phyloP scores from a whole-genome alignment of 2,888 invertebrate species.

The Tolmerus cingulatus region DNA sequence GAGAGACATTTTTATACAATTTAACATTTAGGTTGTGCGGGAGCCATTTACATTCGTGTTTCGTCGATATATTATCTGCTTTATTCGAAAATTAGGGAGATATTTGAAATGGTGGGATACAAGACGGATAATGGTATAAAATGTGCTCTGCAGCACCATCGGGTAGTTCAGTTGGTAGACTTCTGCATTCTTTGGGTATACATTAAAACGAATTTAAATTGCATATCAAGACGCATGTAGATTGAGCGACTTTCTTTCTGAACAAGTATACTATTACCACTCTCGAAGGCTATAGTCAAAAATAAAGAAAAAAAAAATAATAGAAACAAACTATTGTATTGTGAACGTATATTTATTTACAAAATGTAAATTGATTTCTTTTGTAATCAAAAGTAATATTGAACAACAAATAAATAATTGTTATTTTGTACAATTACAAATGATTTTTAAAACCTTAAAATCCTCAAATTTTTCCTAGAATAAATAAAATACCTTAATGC shows the following conservation, averaged over 20 bases:
- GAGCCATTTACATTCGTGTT: background rate
- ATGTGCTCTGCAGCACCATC: background rate
- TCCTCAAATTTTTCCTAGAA: background rate
- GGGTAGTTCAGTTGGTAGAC: background rate
- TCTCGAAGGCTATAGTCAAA: constrained; percentile 33
- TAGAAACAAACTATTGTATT: constrained; percentile 26
- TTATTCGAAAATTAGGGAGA: background rate
- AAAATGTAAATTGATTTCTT: constrained; percentile 28
- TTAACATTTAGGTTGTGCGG: background rate
- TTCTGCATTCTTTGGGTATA: constrained; percentile 3
- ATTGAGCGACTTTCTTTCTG: background rate
- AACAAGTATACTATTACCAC: constrained; percentile 24
- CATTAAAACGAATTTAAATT: constrained; percentile 31
- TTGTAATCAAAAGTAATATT: constrained; percentile 37
- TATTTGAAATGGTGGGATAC: background rate
- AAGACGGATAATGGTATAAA: background rate
- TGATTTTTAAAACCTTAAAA: background rate
- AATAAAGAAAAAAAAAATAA: background rate
- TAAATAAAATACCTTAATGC: background rate
- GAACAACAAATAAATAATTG: constrained; percentile 31
- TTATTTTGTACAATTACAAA: constrained; percentile 20
- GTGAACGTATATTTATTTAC: constrained; percentile 29
- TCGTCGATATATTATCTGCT: background rate
- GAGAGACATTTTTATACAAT: background rate
- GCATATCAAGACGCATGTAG: constrained; percentile 21